Evolutionary conservation across 2,113 vertebrate genomes (phyloP).

Genomic region (Anoplopoma fimbria): DNA sequence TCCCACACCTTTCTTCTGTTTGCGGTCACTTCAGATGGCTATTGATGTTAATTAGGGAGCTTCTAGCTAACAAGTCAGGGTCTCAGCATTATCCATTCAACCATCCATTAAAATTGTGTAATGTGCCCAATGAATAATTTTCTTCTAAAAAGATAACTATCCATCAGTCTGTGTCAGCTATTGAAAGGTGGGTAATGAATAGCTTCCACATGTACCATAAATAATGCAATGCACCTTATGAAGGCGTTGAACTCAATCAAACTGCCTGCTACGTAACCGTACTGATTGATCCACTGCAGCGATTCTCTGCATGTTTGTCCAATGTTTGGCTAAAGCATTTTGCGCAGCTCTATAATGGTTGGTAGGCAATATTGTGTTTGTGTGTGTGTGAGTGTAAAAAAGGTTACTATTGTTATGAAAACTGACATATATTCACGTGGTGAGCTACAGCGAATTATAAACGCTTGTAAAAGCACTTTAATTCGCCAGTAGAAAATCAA

Average conservation of each 20-base stretch:
- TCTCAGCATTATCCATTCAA: constrained; percentile 73
- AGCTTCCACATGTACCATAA: constrained; percentile 63
- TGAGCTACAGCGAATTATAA: background rate
- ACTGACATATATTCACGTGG: background rate
- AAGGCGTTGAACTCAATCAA: constrained; percentile 52
- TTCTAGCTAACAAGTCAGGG: constrained; percentile 59
- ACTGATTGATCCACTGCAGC: constrained; percentile 52
- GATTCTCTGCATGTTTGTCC: constrained; percentile 23
- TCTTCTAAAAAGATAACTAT: constrained; percentile 74
- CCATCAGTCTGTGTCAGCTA: constrained; percentile 72
- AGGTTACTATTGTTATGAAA: background rate
- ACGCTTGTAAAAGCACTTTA: background rate
- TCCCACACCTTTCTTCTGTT: constrained; percentile 34
- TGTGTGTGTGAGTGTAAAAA: background rate
- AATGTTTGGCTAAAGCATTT: constrained; percentile 23
- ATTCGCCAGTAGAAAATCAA: background rate
- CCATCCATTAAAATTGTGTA: constrained; percentile 75
- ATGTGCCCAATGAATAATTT: constrained; percentile 69
- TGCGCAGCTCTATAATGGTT: background rate
- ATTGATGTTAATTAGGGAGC: constrained; percentile 74
- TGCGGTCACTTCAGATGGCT: constrained; percentile 57
- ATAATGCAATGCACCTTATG: constrained; percentile 72
- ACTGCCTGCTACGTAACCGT: constrained; percentile 30
- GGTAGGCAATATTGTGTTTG: background rate
- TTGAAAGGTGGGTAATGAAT: constrained; percentile 76